Evolutionary conservation across 1,140 invertebrate genomes (phyloP).

Genomic region (Camponotus floridanus): DNA sequence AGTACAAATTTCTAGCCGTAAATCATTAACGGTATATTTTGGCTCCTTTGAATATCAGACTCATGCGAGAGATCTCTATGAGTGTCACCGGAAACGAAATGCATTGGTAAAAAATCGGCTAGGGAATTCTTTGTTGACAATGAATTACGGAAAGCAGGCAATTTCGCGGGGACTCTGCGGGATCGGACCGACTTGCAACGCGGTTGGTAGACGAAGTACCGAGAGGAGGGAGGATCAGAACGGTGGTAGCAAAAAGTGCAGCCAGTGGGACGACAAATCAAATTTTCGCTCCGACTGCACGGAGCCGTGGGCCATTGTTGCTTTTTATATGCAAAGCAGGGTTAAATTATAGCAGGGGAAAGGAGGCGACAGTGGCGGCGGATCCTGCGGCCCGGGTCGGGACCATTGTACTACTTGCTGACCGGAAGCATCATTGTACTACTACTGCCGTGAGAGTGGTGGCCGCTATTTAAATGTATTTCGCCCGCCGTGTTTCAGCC

Average conservation of each 20-base stretch:
- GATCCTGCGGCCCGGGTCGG: constrained; percentile 68
- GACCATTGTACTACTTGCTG: constrained; percentile 79
- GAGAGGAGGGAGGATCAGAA: not conserved
- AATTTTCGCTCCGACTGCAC: constrained; percentile 78
- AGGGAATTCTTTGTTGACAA: constrained; percentile 51
- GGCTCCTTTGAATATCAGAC: constrained; percentile 17
- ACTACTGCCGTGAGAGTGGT: constrained; percentile 63
- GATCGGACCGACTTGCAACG: constrained; percentile 27
- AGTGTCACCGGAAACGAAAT: constrained; percentile 25
- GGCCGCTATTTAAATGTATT: constrained; percentile 75
- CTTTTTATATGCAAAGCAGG: constrained; percentile 83
- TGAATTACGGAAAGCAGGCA: constrained; percentile 63
- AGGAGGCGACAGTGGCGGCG: constrained; percentile 64
- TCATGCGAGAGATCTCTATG: constrained; percentile 39
- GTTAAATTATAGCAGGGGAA: constrained; percentile 79
- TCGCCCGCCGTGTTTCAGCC: constrained; percentile 56
- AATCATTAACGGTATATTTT: not conserved
- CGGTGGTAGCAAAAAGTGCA: constrained; percentile 72
- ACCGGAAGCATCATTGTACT: constrained; percentile 81
- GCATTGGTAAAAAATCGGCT: constrained; percentile 16
- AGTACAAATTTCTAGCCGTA: not conserved
- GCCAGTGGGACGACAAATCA: constrained; percentile 79
- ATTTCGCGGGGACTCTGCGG: constrained; percentile 31
- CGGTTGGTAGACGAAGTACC: not conserved
- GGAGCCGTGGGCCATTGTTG: constrained; percentile 78